Percentiles rank a stretch among this genome's conserved stretches.
These are phyloP conservation scores for Drosophila oshimai DNA, from an alignment of 1,140 invertebrate species.

Conservation along the genomic window DNA sequence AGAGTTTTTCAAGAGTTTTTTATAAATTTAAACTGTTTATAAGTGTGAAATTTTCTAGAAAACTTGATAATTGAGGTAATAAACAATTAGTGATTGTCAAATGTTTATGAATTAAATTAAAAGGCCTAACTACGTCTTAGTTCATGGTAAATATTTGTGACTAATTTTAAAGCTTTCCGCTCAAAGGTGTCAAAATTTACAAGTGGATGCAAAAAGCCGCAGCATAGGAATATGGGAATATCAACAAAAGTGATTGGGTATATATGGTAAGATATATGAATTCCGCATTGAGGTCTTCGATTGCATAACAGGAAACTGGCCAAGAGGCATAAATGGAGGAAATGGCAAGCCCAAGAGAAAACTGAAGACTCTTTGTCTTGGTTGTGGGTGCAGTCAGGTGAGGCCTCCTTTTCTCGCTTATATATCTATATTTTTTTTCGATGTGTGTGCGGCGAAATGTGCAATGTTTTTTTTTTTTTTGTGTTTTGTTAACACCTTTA, in stretches of 20 bases:
- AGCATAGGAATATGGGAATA: not conserved
- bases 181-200: conserved; percentile 65
- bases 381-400: conserved; percentile 54
- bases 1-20: not conserved
- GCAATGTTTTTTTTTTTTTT: conserved; percentile 51
- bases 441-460: conserved; percentile 68
- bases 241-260: not conserved
- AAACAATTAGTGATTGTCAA: not conserved
- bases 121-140: conserved; percentile 18
- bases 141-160: conserved; percentile 47
- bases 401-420: conserved; percentile 35
- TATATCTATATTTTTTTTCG: conserved; percentile 14
- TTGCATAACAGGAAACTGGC: conserved; percentile 55
- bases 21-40: not conserved
- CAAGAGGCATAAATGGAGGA: conserved; percentile 53
- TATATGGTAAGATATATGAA: not conserved
- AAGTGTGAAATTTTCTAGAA: not conserved
- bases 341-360: conserved; percentile 52
- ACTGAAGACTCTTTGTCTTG: conserved; percentile 20
- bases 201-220: conserved; percentile 56
- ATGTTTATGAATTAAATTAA: not conserved
- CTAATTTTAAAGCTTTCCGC: conserved; percentile 41
- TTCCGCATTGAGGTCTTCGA: conserved; percentile 20
- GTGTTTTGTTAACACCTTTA: conserved; percentile 44
- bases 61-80: not conserved